phyloP scores from a whole-genome alignment of 53 echinoderm and acorn worm species.

The Astropecten irregularis region DNA sequence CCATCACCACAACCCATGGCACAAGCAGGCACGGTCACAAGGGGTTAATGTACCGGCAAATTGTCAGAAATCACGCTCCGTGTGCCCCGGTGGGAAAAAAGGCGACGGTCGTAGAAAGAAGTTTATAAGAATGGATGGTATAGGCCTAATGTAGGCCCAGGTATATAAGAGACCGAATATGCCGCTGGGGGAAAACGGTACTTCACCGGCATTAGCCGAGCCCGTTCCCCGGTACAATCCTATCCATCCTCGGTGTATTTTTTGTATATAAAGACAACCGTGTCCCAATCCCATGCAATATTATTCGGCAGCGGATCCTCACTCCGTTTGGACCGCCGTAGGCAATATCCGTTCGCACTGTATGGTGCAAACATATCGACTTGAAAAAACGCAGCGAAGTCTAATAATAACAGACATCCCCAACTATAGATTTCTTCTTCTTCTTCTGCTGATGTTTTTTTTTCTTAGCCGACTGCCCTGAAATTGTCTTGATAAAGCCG shows the following conservation, averaged over 20 bases:
- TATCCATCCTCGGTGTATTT: too few relatives aligned
- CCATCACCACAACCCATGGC: background rate
- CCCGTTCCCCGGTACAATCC: too few relatives aligned
- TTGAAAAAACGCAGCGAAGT: conserved; percentile 27
- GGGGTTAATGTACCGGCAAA: conserved; percentile 35
- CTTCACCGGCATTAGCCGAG: too few relatives aligned
- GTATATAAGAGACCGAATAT: too few relatives aligned
- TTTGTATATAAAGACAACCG: too few relatives aligned
- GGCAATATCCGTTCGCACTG: conserved; percentile 37
- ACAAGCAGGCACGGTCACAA: conserved; percentile 17
- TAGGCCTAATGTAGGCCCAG: too few relatives aligned
- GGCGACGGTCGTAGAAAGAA: background rate
- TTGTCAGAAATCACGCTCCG: conserved; percentile 36
- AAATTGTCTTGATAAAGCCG: conserved; percentile 20
- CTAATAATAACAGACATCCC: conserved; percentile 44
- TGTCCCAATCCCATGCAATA: too few relatives aligned
- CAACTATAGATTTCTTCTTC: background rate
- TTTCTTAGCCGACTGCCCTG: background rate
- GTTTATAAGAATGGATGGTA: too few relatives aligned
- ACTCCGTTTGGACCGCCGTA: background rate
- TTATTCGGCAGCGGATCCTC: too few relatives aligned
- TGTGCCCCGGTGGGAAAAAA: background rate
- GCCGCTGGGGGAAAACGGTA: too few relatives aligned
- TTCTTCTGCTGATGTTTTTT: background rate
- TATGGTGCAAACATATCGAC: conserved; percentile 16